These are phyloP conservation scores for Plotosus lineatus DNA, from an alignment of 2,113 vertebrate species.

Conservation along the genomic window DNA sequence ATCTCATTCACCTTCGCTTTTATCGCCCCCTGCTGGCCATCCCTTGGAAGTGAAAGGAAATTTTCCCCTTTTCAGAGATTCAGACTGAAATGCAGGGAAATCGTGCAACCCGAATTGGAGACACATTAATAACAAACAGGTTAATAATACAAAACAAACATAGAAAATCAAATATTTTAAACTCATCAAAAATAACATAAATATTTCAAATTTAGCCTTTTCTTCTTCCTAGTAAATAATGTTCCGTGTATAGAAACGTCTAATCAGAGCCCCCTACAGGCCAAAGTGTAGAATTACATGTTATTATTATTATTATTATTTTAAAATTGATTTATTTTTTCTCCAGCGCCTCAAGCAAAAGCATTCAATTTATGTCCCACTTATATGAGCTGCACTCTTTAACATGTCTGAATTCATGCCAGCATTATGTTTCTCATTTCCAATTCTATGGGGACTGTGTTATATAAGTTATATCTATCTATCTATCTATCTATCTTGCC, in stretches of 20 bases:
- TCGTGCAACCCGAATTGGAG: neutral
- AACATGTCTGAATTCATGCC: neutral
- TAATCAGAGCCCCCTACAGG: slow-evolving; percentile 38
- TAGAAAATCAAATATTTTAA: neutral
- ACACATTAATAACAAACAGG: neutral
- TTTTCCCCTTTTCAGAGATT: neutral
- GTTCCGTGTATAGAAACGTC: neutral
- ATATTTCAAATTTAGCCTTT: too few species aligned
- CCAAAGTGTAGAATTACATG: slow-evolving; percentile 35
- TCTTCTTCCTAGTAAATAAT: neutral
- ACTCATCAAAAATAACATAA: too few species aligned
- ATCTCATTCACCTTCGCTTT: slow-evolving; percentile 20
- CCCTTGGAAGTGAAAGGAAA: neutral
- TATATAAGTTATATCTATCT: too few species aligned
- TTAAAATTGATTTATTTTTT: too few species aligned
- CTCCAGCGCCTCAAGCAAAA: neutral
- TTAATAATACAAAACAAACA: neutral
- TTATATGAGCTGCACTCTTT: neutral
- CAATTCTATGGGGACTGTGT: neutral
- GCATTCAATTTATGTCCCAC: neutral
- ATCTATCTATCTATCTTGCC: too few species aligned
- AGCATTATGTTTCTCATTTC: neutral
- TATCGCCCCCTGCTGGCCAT: slow-evolving; percentile 49
- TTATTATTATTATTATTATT: too few species aligned
- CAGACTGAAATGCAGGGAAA: neutral